Evolutionary conservation across 2,797 vertebrate species (phyloP), one percentile per base, ranked within the genome.

Genomic region (Carapus acus): DNA sequence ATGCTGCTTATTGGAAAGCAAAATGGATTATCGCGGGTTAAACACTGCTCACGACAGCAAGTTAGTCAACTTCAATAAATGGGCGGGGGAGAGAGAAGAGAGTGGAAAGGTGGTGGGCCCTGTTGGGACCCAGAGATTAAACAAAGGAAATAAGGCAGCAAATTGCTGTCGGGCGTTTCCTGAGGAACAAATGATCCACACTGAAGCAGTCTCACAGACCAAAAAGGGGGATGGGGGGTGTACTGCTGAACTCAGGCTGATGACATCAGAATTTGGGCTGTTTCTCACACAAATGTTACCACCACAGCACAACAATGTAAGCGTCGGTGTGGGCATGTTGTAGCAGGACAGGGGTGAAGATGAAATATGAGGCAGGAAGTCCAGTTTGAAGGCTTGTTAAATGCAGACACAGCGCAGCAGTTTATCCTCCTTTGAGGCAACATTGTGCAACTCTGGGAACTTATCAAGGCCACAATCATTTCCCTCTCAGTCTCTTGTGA

Each of bases 241-340:
- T n/a, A n/a, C n/a, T 59, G 46, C 21, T 58, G 58, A 18, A 22
- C 50, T 55, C 54, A 57, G 68, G 76, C 68, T 48, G 67, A 72
- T 68, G 70, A 76, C 62, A 69, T 56, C 60, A 43, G 46, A 66
- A 54, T 55, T 67, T 58, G 58, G 61, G 57, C 41, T 64, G 71
- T 65, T 33, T 33, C 8, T 27, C 24, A 27, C 9, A 27, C 24
- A 5, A 9, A 27, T 9, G 4, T 4, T 27, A 27, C 24, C 24
- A 27, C 24, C 24, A 27, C 24, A 27, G 24, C 24, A 27, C 4
- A 27, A 27, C 24, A 27, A 27, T 27, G 24, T 27, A 27, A 27
- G 24, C 24, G 24, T 27, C 9, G 24, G 24, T 27, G 24, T 27
- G 24, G 24, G 24, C 24, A 27, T 27, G 31, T 33, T 33, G 31